phyloP scores from a whole-genome alignment of 2,888 invertebrate species.

The Serripes groenlandicus region DNA sequence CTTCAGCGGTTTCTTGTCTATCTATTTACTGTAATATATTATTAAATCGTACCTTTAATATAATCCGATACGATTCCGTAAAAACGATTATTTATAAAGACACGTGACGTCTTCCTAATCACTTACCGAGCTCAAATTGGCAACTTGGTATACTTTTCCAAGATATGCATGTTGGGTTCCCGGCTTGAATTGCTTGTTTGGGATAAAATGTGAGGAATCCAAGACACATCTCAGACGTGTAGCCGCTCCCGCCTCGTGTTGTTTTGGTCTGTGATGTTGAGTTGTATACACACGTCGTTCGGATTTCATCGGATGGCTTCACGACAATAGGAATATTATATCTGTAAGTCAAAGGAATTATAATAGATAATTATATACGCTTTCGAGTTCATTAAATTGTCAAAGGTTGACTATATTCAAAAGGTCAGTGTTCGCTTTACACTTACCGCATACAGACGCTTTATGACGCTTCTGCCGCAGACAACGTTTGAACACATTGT shows the following conservation, averaged over 20 bases:
- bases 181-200: conserved; percentile 36
- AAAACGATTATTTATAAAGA: too few relatives aligned
- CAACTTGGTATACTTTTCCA: conserved; percentile 55
- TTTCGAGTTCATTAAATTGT: too few relatives aligned
- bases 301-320: conserved; percentile 71
- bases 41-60: not conserved
- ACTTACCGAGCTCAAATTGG: conserved; percentile 43
- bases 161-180: conserved; percentile 31
- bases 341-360: conserved; percentile 43
- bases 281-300: conserved; percentile 68
- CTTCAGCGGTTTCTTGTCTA: too few relatives aligned
- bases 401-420: too few relatives aligned
- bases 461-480: too few relatives aligned
- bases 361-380: not conserved
- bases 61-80: too few relatives aligned
- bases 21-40: too few relatives aligned
- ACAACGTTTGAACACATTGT: too few relatives aligned
- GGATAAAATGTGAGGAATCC: conserved; percentile 77
- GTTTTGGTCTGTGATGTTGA: conserved; percentile 54
- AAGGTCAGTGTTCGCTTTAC: too few relatives aligned
- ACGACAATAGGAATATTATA: conserved; percentile 65
- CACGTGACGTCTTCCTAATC: too few relatives aligned
- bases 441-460: too few relatives aligned
- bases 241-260: conserved; percentile 71
- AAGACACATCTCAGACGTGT: conserved; percentile 80